Base-by-base conservation (phyloP, 2,888 invertebrate species). In the Leucozona laternaria region DNA sequence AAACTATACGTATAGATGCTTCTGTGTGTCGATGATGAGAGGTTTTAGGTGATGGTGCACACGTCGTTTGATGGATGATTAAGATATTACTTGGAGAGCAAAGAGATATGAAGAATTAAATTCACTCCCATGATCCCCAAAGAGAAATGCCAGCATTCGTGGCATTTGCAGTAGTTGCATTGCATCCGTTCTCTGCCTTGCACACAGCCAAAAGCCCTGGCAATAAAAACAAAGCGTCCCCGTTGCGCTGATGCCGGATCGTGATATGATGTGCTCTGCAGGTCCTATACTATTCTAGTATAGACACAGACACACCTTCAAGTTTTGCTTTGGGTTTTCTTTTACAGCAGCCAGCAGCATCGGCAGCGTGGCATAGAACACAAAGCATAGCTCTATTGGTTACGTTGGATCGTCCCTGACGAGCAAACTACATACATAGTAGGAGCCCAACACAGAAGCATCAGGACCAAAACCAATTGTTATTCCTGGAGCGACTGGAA, bases 51-150 rank as follows among this genome's bases (percentile, higher is more conserved):
- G 78, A 73, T 81, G 75, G 78, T 73, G 60, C 20, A 82, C 78
- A 86, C 85, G 77, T 81, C 73, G 72, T 82, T 86, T 86, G 82
- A 86, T 66, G 70, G 73, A 82, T 82, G 86, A 81, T 82, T 82
- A 81, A 86, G 86, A 73, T 79, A 82, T 86, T 81, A 86, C 75
- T 68, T 62, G 22, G 37, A 37, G 57, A 60, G 11, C 77, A 48
- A 17, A 64, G 53, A 37, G 76, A 31, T 17, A 37, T 22, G 34
- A 57, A 20, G 84, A 75, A 81, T 86, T 62, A 60, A 85, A 70
- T 78, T 81, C 81, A 45, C 43, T 73, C 50, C 62, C 77, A 43
- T 40, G 48, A 73, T 80, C 85, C 85, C 80, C 76, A 40, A 80
- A 78, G 77, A 81, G 72, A 58, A 71, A 55, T 84, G 64, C 50